These are phyloP conservation scores for Tragelaphus imberbis DNA, from an alignment of 2,113 vertebrate genomes.

Conservation along the genomic window DNA sequence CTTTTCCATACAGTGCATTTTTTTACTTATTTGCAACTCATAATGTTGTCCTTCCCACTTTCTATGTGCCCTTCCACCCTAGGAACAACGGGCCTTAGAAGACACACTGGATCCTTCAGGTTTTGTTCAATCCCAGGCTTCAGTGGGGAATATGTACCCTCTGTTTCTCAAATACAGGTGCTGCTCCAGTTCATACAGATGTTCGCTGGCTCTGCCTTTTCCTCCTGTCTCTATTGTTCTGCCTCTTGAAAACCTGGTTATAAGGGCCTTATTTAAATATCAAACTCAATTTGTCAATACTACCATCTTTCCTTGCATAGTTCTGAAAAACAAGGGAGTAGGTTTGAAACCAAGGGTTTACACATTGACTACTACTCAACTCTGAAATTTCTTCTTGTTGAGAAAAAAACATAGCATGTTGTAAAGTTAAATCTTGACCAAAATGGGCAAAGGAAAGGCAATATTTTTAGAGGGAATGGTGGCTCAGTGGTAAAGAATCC, in stretches of 20 bases:
- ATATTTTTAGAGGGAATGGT: not conserved
- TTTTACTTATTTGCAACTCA: not conserved
- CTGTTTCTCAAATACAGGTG: not conserved
- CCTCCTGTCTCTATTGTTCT: not conserved
- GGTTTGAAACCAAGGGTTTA: not conserved
- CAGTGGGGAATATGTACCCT: fast-evolving
- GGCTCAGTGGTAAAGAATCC: not conserved
- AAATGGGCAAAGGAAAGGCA: not conserved
- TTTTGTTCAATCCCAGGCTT: not conserved
- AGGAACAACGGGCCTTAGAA: not conserved
- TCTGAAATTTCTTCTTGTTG: constrained; percentile 10
- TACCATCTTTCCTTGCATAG: constrained; percentile 51
- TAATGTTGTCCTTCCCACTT: not conserved
- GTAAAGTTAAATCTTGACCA: not conserved
- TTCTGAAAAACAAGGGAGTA: constrained; percentile 38
- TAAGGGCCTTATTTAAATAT: not conserved
- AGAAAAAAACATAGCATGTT: not conserved
- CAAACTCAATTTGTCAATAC: not conserved
- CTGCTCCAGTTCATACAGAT: not conserved
- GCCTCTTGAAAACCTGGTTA: not conserved
- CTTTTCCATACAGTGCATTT: not conserved
- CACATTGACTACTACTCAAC: not conserved
- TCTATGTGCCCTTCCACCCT: not conserved
- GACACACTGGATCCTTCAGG: not conserved
- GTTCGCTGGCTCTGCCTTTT: not conserved